phyloP scores from a whole-genome alignment of 2,113 vertebrate species.

The Siniperca knerii region DNA sequence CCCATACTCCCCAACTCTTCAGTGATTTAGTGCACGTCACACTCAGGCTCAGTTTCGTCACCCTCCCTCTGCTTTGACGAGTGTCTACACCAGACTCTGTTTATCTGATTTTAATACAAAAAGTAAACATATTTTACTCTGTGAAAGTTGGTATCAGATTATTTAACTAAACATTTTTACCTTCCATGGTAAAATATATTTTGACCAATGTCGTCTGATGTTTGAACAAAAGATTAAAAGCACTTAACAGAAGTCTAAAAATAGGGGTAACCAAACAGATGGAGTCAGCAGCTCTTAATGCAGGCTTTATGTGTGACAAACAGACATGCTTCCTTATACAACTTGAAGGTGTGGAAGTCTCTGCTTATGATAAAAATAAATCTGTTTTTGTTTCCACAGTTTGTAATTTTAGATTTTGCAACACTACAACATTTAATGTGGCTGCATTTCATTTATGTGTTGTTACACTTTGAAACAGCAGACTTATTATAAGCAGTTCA shows the following conservation, averaged over 20 bases:
- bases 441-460: neutral
- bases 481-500: conserved; percentile 7
- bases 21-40: conserved; percentile 41
- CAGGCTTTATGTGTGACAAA: conserved; percentile 47
- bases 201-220: conserved; percentile 41
- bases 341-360: conserved; percentile 21
- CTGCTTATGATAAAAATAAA: conserved; percentile 11
- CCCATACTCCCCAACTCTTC: conserved; percentile 42
- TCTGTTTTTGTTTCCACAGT: conserved; percentile 14
- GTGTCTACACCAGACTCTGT: conserved; percentile 10
- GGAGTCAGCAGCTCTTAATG: conserved; percentile 55
- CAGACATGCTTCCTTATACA: conserved; percentile 18
- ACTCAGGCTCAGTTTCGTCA: conserved; percentile 13
- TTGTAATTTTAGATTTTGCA: neutral
- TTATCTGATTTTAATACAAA: conserved; percentile 30
- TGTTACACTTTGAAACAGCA: neutral
- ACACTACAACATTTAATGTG: neutral
- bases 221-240: conserved; percentile 62
- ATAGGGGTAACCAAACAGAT: conserved; percentile 56
- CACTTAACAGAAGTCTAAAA: conserved; percentile 58
- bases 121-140: conserved; percentile 27
- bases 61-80: conserved; percentile 14
- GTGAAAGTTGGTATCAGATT: conserved; percentile 3
- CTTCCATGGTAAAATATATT: conserved; percentile 22
- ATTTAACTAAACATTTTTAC: conserved; percentile 10